Base-by-base conservation (phyloP, 2,113 vertebrate species). In the Prunella himalayana region DNA sequence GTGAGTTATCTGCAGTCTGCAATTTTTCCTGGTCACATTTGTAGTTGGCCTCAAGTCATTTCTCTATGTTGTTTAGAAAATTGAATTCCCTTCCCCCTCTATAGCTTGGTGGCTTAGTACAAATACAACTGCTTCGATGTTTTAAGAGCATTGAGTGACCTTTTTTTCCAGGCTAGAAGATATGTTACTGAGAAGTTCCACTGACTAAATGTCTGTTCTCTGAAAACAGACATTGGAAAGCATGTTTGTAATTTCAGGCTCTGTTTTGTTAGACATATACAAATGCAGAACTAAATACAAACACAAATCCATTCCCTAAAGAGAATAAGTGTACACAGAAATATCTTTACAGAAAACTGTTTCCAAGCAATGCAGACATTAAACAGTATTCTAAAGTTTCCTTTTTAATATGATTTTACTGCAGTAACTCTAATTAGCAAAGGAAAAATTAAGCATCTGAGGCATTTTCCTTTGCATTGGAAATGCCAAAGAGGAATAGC, bases 251-350 rank as follows among this genome's bases (percentile, higher is more conserved):
- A 92, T 93, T 81, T 93, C 60, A 92, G 76, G 16, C 64, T 79
- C 49, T 2, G 4, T 93, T 94, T 93, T 88, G 68, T 81, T 70
- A 83, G 27, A 31, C 31, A 24, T 78, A 83, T 4, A 93, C 88
- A 94, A 86, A 95, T 47, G 39, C 79, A 86, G 80, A 96, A 88
- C 47, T 54, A 54, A 92, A 94, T 30, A 0, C 76, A 95, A 86
- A 68, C 53, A 87, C 44, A 83, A 86, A 77, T 54, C 53, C 72
- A 37, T 90, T 88, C 64, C 44, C 64, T 77, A 71, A 69, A 83
- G 60, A 93, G 30, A 86, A 18, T 59, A 47, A 65, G 10, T 15
- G 33, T 54, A 61, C 42, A 63, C 35, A 92, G 73, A 83, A 82
- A 56, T 88, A 88, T 78, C 59, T 86, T 47, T 41, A 39, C 13